Evolutionary conservation across 2,888 invertebrate genomes (phyloP).

Genomic region (Patella caerulea): DNA sequence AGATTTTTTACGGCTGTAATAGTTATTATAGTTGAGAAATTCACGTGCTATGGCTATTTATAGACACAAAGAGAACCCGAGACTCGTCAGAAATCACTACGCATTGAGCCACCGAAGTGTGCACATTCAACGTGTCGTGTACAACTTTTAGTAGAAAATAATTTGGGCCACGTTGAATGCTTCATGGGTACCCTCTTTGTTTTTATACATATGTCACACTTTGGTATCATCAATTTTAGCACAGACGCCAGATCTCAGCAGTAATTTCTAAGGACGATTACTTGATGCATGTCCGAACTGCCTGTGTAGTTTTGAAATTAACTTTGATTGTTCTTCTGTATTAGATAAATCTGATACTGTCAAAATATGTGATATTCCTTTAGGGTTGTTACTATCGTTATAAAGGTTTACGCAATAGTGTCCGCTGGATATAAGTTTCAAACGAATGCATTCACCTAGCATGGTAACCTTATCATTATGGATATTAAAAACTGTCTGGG

Average conservation of each 20-base stretch:
- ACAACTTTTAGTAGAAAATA: too few species aligned
- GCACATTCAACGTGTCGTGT: too few species aligned
- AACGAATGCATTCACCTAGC: slow-evolving; percentile 22
- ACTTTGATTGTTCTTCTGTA: neutral
- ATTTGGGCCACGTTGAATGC: too few species aligned
- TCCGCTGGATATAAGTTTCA: slow-evolving; percentile 27
- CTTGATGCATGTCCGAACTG: neutral
- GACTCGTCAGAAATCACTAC: too few species aligned
- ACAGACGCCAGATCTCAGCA: neutral
- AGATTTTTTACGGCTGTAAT: too few species aligned
- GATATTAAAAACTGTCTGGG: slow-evolving; percentile 21
- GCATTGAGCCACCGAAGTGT: too few species aligned
- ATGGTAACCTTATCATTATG: slow-evolving; percentile 25
- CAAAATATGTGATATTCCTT: neutral
- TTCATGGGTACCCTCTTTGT: too few species aligned
- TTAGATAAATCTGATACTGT: neutral
- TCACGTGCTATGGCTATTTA: too few species aligned
- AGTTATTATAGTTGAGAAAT: too few species aligned
- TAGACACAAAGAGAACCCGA: too few species aligned
- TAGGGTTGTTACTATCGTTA: neutral
- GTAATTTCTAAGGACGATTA: neutral
- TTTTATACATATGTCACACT: too few species aligned
- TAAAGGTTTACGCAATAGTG: slow-evolving; percentile 27
- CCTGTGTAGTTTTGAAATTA: neutral
- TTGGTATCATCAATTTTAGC: too few species aligned